Evolutionary conservation across 2,113 vertebrate genomes (phyloP).

Genomic region (Lampris megalopsis): DNA sequence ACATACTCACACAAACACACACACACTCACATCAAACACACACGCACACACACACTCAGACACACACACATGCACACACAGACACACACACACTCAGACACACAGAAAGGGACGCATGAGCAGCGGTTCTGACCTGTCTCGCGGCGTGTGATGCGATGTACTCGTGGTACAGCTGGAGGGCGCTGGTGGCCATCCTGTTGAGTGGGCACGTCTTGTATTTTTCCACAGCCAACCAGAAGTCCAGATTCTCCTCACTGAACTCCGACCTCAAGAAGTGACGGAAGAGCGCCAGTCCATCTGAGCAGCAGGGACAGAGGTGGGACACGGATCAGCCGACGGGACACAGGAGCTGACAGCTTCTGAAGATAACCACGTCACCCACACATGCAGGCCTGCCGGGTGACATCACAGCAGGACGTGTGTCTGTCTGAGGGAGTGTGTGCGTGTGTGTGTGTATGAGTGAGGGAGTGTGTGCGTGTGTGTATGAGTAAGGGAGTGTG

Average conservation of each 20-base stretch:
- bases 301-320: slow-evolving; percentile 25
- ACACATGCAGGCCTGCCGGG: no score
- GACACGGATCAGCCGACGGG: background rate
- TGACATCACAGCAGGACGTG: no score
- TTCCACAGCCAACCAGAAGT: slow-evolving; percentile 97
- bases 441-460: no score
- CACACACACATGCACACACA: background rate
- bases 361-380: no score
- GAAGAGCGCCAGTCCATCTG: slow-evolving; percentile 93
- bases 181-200: slow-evolving; percentile 90
- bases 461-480: no score
- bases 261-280: slow-evolving; percentile 93
- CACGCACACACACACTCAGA: background rate
- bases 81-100: background rate
- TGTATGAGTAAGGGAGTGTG: no score
- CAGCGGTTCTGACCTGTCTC: slow-evolving; percentile 48
- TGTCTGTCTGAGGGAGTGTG: no score
- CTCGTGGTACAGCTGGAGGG: slow-evolving; percentile 89
- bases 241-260: slow-evolving; percentile 97
- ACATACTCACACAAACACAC: background rate
- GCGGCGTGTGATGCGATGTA: slow-evolving; percentile 89
- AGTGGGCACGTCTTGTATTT: slow-evolving; percentile 90
- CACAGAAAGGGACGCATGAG: slow-evolving; percentile 4
- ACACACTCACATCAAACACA: background rate
- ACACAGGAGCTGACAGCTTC: background rate